Conservation (phyloP, 2,797 vertebrate species). For the Botia almorhae region DNA sequence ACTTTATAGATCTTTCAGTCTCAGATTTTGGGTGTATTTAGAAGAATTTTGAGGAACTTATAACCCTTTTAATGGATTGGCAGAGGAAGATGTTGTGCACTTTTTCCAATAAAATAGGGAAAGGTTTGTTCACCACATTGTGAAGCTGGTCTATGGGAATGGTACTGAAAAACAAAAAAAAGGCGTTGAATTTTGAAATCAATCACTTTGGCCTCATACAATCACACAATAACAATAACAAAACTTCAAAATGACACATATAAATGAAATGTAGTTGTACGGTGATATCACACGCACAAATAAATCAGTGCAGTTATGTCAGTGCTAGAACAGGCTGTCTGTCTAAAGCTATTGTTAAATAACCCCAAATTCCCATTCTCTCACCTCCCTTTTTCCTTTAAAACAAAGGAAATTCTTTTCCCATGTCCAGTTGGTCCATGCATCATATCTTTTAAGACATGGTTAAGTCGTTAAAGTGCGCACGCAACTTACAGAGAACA, state of each 20-base stretch:
- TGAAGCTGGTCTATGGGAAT: conserved; percentile 34
- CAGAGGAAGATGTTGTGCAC: conserved; percentile 17
- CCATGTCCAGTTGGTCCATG: conserved; percentile 23
- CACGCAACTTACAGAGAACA: background rate
- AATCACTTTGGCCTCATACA: conserved; percentile 29
- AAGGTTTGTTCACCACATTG: conserved; percentile 24
- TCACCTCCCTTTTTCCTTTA: conserved; percentile 5
- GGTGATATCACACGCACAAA: conserved; percentile 1
- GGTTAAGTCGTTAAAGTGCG: conserved; percentile 49
- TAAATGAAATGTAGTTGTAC: conserved; percentile 30
- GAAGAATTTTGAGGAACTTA: background rate
- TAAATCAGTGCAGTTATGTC: conserved; percentile 38
- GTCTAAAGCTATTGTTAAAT: conserved; percentile 37
- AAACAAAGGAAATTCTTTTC: conserved; percentile 62
- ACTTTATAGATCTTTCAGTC: conserved; percentile 43
- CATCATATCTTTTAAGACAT: conserved; percentile 51
- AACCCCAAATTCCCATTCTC: conserved; percentile 25
- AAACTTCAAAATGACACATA: background rate
- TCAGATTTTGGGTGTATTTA: conserved; percentile 31
- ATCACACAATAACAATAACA: conserved; percentile 40
- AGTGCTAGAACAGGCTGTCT: conserved; percentile 13
- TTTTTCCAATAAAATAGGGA: conserved; percentile 27
- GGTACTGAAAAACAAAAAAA: conserved; percentile 32
- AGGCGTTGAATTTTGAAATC: conserved; percentile 50
- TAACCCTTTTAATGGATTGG: conserved; percentile 31